Conservation (phyloP, 2,113 vertebrate species). For the Podarcis muralis region DNA sequence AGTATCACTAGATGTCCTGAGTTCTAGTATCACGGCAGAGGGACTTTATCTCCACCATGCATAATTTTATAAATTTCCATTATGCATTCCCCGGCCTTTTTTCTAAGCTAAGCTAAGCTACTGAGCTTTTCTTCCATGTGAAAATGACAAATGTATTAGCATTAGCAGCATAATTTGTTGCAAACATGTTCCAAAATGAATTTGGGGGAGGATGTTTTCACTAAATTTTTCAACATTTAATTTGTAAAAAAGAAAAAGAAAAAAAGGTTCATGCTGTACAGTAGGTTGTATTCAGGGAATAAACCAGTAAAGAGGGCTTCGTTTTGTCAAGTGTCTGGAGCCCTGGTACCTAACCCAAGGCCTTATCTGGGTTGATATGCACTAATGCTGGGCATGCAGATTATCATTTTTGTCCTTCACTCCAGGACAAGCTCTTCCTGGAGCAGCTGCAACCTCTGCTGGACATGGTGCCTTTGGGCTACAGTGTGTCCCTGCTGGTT, state of each 20-base stretch:
- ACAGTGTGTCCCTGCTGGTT: conserved; percentile 78
- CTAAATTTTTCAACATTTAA: not conserved
- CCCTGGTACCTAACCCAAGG: too few relatives aligned
- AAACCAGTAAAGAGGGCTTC: not conserved
- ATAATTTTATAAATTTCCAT: not conserved
- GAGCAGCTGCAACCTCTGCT: conserved; percentile 73
- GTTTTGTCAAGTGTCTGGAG: not conserved
- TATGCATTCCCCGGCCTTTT: not conserved
- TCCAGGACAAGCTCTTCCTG: conserved; percentile 75
- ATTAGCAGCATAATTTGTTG: not conserved
- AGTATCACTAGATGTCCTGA: not conserved
- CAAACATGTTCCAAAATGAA: not conserved
- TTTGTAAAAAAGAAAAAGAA: not conserved
- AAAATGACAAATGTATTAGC: not conserved
- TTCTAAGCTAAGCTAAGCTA: not conserved
- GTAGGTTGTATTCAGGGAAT: not conserved
- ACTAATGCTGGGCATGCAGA: not conserved
- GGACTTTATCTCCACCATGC: not conserved
- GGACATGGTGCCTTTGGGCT: conserved; percentile 73
- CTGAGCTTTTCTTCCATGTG: not conserved
- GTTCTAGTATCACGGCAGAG: not conserved
- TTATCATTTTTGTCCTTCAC: conserved; percentile 18
- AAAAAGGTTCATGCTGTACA: too few relatives aligned
- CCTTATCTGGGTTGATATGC: too few relatives aligned
- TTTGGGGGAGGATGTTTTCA: not conserved